A percentile compares a stretch with the other conserved stretches of the same genome.
Conservation (phyloP, 2,113 vertebrate genomes). For the Rhinoptilus africanus region DNA sequence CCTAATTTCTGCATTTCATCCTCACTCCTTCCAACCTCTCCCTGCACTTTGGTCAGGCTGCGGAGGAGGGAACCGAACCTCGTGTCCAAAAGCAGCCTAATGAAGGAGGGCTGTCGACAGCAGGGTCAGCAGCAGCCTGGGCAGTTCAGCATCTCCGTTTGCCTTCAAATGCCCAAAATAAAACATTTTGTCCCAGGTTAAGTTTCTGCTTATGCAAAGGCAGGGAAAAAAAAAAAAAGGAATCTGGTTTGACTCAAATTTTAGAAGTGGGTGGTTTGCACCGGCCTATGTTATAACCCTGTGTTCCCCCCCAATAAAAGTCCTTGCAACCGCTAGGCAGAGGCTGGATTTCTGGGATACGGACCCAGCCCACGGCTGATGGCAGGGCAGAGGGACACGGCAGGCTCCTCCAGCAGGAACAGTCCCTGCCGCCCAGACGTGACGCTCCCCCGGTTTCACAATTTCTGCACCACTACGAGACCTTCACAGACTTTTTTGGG, state of each 20-base stretch:
- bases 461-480: not conserved
- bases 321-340: not conserved
- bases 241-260: not conserved
- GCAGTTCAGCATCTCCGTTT: not conserved
- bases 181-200: not conserved
- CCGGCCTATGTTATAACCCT: not conserved
- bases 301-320: not conserved
- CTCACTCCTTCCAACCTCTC: not conserved
- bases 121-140: not conserved
- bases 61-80: not conserved
- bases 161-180: not conserved
- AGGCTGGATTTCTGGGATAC: not conserved
- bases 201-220: not conserved
- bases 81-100: not conserved
- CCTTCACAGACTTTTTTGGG: not conserved
- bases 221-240: accelerated
- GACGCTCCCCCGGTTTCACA: not conserved
- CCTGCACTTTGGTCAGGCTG: accelerated
- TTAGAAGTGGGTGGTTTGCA: not conserved
- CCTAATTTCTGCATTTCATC: not conserved
- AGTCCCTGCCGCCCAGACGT: not conserved
- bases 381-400: not conserved
- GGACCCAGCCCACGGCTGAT: not conserved
- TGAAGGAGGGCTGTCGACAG: not conserved
- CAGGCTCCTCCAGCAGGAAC: not conserved